Conservation (phyloP, 2,888 invertebrate genomes). For the Clanis bilineata region DNA sequence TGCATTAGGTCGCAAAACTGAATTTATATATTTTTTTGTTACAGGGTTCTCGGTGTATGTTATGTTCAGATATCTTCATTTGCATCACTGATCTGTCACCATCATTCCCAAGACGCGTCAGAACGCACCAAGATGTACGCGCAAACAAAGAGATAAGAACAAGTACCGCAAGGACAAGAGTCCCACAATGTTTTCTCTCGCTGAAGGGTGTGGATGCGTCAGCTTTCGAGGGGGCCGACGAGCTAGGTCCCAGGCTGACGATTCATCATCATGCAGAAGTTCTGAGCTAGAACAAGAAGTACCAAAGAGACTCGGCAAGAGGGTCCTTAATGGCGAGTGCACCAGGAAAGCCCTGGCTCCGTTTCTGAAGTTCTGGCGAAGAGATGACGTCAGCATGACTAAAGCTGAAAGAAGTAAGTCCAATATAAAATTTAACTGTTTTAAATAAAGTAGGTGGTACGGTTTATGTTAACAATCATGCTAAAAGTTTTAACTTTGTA, state of each 20-base stretch:
- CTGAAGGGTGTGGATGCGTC: conserved; percentile 77
- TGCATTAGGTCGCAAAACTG: neutral
- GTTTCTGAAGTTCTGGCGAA: conserved; percentile 86
- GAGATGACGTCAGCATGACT: conserved; percentile 88
- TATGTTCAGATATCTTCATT: conserved; percentile 31
- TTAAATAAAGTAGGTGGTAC: neutral
- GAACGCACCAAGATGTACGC: conserved; percentile 69
- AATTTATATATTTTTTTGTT: conserved; percentile 22
- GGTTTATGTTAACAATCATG: neutral
- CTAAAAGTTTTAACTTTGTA: neutral
- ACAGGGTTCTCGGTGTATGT: conserved; percentile 35
- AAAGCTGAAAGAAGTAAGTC: conserved; percentile 89
- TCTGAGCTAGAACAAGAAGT: conserved; percentile 78
- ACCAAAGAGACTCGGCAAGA: conserved; percentile 62
- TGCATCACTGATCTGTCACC: conserved; percentile 27
- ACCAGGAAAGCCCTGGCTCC: conserved; percentile 82
- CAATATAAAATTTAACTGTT: neutral
- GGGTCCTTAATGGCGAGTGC: conserved; percentile 68
- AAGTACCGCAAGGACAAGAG: conserved; percentile 70
- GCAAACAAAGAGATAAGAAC: conserved; percentile 77
- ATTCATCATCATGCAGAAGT: conserved; percentile 75
- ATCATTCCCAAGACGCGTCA: conserved; percentile 72
- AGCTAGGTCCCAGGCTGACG: conserved; percentile 66
- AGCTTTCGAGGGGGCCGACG: conserved; percentile 67
- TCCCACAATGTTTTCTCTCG: conserved; percentile 75